Evolutionary conservation across 2,888 invertebrate genomes (phyloP).

Genomic region (Melipona beecheii): DNA sequence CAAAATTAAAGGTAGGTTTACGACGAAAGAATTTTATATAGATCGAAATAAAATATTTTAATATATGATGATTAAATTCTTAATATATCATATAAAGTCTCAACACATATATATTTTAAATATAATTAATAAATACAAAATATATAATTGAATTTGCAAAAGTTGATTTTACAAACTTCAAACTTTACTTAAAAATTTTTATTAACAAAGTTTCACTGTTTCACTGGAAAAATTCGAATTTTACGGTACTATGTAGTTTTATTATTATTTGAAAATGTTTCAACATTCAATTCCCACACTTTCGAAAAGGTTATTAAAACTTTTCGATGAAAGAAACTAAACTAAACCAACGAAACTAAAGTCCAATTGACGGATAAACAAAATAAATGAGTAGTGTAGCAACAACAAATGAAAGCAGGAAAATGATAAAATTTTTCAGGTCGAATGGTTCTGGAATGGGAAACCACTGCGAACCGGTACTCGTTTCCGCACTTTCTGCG

Average conservation of each 20-base stretch:
- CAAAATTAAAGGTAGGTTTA: slow-evolving; percentile 89
- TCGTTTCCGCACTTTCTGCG: slow-evolving; percentile 97
- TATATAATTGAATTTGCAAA: not conserved
- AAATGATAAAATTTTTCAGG: slow-evolving; percentile 81
- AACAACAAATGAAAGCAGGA: not conserved
- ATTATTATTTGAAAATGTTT: not conserved
- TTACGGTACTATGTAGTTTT: not conserved
- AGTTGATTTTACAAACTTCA: not conserved
- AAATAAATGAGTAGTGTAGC: not conserved
- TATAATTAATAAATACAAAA: too few species aligned
- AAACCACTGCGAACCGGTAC: slow-evolving; percentile 95
- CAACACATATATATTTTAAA: too few species aligned
- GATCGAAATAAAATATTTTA: not conserved
- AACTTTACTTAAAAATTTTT: not conserved
- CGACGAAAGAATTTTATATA: not conserved
- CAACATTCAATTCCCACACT: not conserved
- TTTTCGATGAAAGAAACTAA: not conserved
- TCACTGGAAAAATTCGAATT: not conserved
- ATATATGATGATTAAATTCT: too few species aligned
- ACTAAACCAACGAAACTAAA: not conserved
- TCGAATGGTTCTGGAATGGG: slow-evolving; percentile 98
- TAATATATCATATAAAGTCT: too few species aligned
- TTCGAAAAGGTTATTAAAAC: not conserved
- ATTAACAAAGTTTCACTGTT: not conserved
- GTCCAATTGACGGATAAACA: not conserved